These are phyloP conservation scores for Nasonia giraulti DNA, from an alignment of 1,140 invertebrate species.

Conservation along the genomic window DNA sequence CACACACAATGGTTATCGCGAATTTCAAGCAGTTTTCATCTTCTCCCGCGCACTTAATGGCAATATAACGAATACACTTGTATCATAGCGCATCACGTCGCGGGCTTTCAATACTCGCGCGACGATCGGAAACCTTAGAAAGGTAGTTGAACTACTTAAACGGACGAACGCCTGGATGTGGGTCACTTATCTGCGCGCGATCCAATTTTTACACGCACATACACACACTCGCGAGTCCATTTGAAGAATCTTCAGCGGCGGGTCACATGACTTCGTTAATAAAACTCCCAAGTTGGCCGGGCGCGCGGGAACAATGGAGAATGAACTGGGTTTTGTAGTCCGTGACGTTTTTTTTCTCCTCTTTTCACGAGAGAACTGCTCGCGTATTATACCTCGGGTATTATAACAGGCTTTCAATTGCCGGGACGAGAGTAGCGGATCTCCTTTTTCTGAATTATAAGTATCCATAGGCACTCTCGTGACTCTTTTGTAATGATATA, in stretches of 20 bases:
- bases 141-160: slow-evolving; percentile 54
- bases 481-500: neutral
- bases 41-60: too few species aligned
- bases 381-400: neutral
- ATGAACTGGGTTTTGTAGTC: slow-evolving; percentile 30
- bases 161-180: slow-evolving; percentile 44
- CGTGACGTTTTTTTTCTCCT: slow-evolving; percentile 35
- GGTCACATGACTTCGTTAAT: slow-evolving; percentile 35
- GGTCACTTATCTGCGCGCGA: slow-evolving; percentile 53
- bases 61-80: neutral
- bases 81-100: slow-evolving; percentile 40
- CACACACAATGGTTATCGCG: too few species aligned
- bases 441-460: neutral
- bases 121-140: slow-evolving; percentile 44
- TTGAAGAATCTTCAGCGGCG: slow-evolving; percentile 10
- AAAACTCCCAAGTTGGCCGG: neutral
- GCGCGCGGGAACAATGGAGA: slow-evolving; percentile 29
- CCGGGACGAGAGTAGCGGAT: neutral
- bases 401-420: slow-evolving; percentile 1
- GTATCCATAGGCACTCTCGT: neutral
- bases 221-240: neutral
- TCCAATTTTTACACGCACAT: slow-evolving; percentile 55
- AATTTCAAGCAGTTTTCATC: too few species aligned
- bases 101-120: slow-evolving; percentile 28
- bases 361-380: neutral